Evolutionary conservation across 2,888 invertebrate species (phyloP).

Genomic region (Hirtodrosophila confusa): DNA sequence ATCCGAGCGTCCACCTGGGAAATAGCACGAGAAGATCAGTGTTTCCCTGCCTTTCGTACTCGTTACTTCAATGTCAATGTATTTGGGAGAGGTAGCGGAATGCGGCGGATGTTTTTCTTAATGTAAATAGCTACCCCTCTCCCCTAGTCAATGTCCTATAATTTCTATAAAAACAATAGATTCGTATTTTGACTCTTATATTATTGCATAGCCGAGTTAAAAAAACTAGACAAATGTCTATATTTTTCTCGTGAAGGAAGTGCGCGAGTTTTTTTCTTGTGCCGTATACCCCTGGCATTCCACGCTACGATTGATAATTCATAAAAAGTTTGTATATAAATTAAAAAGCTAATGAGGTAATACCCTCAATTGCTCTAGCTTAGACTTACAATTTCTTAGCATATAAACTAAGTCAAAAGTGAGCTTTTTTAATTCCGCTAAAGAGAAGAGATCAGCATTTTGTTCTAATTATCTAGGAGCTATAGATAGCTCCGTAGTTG

Average conservation of each 20-base stretch:
- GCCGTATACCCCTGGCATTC: slow-evolving; percentile 1
- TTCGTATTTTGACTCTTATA: background rate
- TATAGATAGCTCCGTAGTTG: too few relatives aligned
- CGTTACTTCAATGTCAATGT: background rate
- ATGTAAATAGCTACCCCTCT: background rate
- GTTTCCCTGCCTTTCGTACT: background rate
- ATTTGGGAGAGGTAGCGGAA: background rate
- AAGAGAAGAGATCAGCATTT: background rate
- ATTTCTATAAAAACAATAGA: background rate
- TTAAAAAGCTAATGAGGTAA: background rate
- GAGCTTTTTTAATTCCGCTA: background rate
- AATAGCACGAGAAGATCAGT: background rate
- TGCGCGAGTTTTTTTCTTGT: background rate
- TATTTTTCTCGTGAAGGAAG: background rate
- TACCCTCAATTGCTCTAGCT: background rate
- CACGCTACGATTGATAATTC: background rate
- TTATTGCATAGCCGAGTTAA: background rate
- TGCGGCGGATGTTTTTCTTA: background rate
- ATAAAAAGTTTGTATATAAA: background rate
- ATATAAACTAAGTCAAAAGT: background rate
- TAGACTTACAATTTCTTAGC: background rate
- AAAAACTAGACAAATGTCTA: background rate
- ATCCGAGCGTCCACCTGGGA: background rate
- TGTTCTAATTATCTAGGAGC: too few relatives aligned
- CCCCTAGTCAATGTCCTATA: background rate